Percentiles rank a stretch among this genome's conserved stretches.
Evolutionary conservation across 2,888 invertebrate species (phyloP).

Genomic region (Galerucella pusilla): DNA sequence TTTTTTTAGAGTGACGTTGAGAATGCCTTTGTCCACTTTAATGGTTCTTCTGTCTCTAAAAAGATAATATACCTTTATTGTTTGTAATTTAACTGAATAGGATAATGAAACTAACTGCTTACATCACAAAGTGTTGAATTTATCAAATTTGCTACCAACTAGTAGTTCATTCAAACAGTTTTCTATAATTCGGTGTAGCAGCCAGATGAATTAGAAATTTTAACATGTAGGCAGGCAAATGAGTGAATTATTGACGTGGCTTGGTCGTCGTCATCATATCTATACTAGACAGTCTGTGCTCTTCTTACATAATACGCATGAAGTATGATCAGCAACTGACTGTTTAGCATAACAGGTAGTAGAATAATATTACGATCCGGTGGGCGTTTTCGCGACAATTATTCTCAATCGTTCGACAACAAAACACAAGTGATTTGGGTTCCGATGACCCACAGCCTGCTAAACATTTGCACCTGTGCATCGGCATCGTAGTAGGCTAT

Average conservation of each 20-base stretch:
- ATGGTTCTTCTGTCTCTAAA: too few relatives aligned
- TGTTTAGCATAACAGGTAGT: slow-evolving; percentile 49
- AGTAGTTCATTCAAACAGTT: neutral
- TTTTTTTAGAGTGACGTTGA: too few relatives aligned
- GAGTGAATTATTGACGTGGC: neutral
- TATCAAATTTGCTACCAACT: neutral
- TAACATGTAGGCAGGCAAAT: neutral
- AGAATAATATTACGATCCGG: slow-evolving; percentile 31
- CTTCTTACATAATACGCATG: slow-evolving; percentile 41
- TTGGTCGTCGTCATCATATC: neutral
- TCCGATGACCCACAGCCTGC: slow-evolving; percentile 54
- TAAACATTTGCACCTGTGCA: slow-evolving; percentile 63
- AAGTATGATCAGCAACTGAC: slow-evolving; percentile 29
- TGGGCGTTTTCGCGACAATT: slow-evolving; percentile 45
- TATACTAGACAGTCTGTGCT: slow-evolving; percentile 34
- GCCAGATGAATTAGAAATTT: neutral
- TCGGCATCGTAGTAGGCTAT: slow-evolving; percentile 56
- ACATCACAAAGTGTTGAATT: neutral
- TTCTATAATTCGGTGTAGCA: neutral
- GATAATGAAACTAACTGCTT: neutral
- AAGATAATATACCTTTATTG: neutral
- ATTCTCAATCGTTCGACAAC: slow-evolving; percentile 41
- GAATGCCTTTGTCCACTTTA: too few relatives aligned
- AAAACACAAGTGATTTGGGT: slow-evolving; percentile 37
- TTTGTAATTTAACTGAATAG: neutral